These are phyloP conservation scores for Mus spretus DNA, from an alignment of 2,797 vertebrate genomes.

Conservation along the genomic window DNA sequence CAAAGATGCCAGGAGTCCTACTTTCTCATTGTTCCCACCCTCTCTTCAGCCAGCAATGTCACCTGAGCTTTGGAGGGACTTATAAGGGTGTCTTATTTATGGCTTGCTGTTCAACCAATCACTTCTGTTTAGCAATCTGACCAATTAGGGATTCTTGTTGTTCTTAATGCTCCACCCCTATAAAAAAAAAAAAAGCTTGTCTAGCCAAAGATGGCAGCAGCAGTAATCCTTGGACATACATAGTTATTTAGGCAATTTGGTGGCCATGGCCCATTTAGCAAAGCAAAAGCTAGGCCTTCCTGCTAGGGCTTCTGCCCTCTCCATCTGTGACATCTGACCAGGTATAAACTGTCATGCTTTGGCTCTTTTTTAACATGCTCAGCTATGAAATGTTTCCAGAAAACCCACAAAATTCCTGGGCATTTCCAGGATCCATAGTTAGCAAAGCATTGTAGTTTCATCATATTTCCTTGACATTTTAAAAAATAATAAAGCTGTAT, in stretches of 20 bases:
- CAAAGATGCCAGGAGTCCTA: not conserved
- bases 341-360: not conserved
- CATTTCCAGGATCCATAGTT: not conserved
- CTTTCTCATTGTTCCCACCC: no score
- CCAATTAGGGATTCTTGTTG: not conserved
- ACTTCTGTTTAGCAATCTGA: not conserved
- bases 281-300: not conserved
- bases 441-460: slow-evolving; percentile 29
- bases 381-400: slow-evolving; percentile 18
- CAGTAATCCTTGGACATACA: not conserved
- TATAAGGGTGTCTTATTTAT: not conserved
- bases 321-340: not conserved
- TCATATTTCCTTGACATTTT: slow-evolving; percentile 12
- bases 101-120: not conserved
- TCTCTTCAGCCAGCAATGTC: not conserved
- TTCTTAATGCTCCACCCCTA: not conserved
- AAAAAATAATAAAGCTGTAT: not conserved
- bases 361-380: not conserved
- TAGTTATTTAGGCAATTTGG: not conserved
- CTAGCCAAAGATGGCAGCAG: not conserved
- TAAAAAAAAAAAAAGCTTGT: not conserved
- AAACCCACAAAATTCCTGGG: not conserved
- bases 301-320: not conserved
- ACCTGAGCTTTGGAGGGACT: not conserved
- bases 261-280: not conserved